Base-by-base conservation (phyloP, 2,888 invertebrate species). In the Phlogophora meticulosa region DNA sequence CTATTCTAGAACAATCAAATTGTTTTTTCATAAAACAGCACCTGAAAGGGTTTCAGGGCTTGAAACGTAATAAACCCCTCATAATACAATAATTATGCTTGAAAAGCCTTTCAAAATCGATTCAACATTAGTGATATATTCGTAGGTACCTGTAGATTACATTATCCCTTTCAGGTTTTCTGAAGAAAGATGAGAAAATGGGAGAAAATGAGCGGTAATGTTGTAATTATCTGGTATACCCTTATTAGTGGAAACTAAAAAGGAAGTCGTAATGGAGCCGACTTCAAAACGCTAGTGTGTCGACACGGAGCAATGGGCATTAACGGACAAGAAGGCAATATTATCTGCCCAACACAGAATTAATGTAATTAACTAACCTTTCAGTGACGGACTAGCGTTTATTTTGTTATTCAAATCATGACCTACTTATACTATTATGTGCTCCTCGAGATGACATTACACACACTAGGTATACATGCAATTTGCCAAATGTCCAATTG, bases 101-200 rank as follows among this genome's bases (percentile, higher is more conserved):
- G 55, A 80, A 64, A n/a, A 49, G 60, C 58, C 76, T 76, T 61
- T 69, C 67, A 64, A 72, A 76, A 76, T 70, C 58, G 52, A 62
- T 72, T 68, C 49, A 65, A 64, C 67, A 76, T 78, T 63, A 66
- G 46, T 55, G 59, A 66, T 66, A 53, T 49, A 53, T 53, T 62
- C 15, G 38, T n/a, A n/a, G n/a, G n/a, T 53, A 62, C 71, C 56
- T 77, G 45, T 36, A 57, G 45, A 77, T 79, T 56, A 63, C 24
- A 51, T 78, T 80, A 76, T 70, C 73, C 80, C 68, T 72, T 80
- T 78, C 62, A 71, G 57, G 52, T 51, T 66, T 76, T 55, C 38
- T 24, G 42, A 57, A 63, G 59, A 59, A 59, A 55, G 40, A 63
- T 72, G 45, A 53, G 43, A 67, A 57, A 71, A 67, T 70, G 46